These are phyloP conservation scores for Clivina fossor DNA, from an alignment of 2,888 invertebrate genomes.

Conservation along the genomic window DNA sequence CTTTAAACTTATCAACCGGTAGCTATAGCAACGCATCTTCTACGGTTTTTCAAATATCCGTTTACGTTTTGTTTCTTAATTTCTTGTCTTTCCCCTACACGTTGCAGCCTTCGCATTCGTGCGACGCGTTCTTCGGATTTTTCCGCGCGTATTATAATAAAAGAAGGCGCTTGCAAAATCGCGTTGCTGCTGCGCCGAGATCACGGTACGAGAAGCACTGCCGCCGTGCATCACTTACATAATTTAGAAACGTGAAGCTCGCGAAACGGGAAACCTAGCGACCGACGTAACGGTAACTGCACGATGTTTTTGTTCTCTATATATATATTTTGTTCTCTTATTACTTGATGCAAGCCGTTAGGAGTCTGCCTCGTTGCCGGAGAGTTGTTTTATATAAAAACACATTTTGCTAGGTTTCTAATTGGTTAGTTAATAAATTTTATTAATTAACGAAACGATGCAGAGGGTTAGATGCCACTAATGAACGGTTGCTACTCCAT, in stretches of 20 bases:
- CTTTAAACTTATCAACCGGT: too few relatives aligned
- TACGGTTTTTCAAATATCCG: too few relatives aligned
- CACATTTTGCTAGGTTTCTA: constrained; percentile 1
- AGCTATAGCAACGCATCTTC: too few relatives aligned
- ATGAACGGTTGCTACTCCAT: too few relatives aligned
- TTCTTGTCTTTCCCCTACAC: constrained; percentile 1
- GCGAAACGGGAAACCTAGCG: constrained; percentile 4
- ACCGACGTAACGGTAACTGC: background rate
- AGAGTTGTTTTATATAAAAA: background rate
- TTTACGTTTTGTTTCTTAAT: constrained; percentile 6
- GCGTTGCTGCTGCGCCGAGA: too few relatives aligned
- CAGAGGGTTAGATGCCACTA: too few relatives aligned
- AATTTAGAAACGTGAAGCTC: constrained; percentile 19
- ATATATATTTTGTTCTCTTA: too few relatives aligned
- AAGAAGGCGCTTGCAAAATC: background rate
- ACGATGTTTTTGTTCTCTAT: background rate
- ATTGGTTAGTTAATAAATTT: constrained; percentile 17
- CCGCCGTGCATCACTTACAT: constrained; percentile 25
- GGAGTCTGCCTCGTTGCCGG: background rate
- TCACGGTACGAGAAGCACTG: too few relatives aligned
- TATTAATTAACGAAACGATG: constrained; percentile 11
- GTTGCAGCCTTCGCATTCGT: background rate
- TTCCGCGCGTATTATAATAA: constrained; percentile 8
- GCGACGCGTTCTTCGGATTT: constrained; percentile 16
- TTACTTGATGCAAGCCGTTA: background rate